Base-by-base conservation (phyloP, 1,140 invertebrate species). In the Platyura marginata region DNA sequence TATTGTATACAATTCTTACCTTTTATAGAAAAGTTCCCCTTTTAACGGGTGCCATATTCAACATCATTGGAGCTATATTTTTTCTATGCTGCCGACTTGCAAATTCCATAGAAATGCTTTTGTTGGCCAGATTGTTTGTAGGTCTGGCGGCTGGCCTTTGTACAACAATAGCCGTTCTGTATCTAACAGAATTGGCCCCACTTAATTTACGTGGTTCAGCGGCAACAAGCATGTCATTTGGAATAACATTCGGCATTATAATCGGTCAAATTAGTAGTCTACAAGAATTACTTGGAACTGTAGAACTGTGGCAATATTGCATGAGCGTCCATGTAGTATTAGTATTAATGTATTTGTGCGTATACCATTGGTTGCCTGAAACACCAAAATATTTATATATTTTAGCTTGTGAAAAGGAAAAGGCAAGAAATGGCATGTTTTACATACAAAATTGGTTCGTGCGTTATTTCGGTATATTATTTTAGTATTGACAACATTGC, bases 351-450 rank as follows among this genome's bases (percentile, higher is more conserved):
- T 62, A 70, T 54, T 63, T 68, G 40, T 57, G 75, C n/a, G 55
- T 70, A 3, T 59, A 79, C 13, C 70, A 68, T 44, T 57, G 74
- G 44, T 67, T 85, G 48, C 84, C 85, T 0, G 85, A 89, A 57
- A 88, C 82, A 65, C 87, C 87, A 1, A 86, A 87, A 57, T 90
- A 77, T 61, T 63, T 90, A 16, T 85, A 71, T 51, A 68, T 81
- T 23, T 67, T 84, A n/a, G 74, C 67, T 53, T 66, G 67, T 40
- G 56, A 82, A 47, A 68, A 69, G 40, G 59, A 68, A 21, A 59
- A 57, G 44, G 81, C 81, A 29, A 44, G 43, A 1, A 37, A 40
- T n/a, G n/a, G n/a, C n/a, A n/a, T n/a, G n/a, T n/a, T n/a, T n/a
- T n/a, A n/a, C n/a, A n/a, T n/a, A n/a, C n/a, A n/a, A n/a, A n/a